phyloP scores from a whole-genome alignment of 2,113 vertebrate genomes.

The Anguilla rostrata region DNA sequence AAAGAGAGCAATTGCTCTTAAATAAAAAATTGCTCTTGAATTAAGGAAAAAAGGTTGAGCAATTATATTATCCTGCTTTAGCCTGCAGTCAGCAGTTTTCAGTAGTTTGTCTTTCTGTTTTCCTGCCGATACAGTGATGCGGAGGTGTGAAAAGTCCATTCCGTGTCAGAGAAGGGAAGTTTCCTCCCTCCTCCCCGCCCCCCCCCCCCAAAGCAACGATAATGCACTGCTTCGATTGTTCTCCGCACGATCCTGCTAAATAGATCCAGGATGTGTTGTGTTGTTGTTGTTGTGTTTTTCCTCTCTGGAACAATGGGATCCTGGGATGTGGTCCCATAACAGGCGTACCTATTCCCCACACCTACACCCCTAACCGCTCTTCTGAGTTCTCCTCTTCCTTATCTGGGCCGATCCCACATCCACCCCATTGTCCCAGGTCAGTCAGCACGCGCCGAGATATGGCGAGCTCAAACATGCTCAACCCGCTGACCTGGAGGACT shows the following conservation, averaged over 20 bases:
- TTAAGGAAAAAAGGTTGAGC: not conserved
- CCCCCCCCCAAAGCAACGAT: too few relatives aligned
- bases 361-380: conserved; percentile 66
- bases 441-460: conserved; percentile 70
- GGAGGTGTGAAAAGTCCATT: conserved; percentile 76
- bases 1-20: not conserved
- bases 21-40: too few relatives aligned
- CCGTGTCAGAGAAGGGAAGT: conserved; percentile 67
- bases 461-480: conserved; percentile 70
- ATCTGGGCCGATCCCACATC: conserved; percentile 70
- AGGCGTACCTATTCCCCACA: conserved; percentile 63
- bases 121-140: conserved; percentile 64
- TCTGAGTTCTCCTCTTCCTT: conserved; percentile 71
- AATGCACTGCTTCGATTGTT: conserved; percentile 63
- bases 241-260: conserved; percentile 75
- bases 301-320: conserved; percentile 84
- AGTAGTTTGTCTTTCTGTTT: conserved; percentile 71
- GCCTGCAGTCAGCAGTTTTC: conserved; percentile 64
- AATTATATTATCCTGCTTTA: conserved; percentile 47
- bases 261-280: conserved; percentile 82
- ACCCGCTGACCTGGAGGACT: conserved; percentile 60
- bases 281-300: conserved; percentile 69
- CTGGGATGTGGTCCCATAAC: conserved; percentile 75
- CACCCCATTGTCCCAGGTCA: conserved; percentile 70
- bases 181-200: conserved; percentile 52